Evolutionary conservation across 2,113 vertebrate species (phyloP).

Genomic region (Erpornis zantholeuca): DNA sequence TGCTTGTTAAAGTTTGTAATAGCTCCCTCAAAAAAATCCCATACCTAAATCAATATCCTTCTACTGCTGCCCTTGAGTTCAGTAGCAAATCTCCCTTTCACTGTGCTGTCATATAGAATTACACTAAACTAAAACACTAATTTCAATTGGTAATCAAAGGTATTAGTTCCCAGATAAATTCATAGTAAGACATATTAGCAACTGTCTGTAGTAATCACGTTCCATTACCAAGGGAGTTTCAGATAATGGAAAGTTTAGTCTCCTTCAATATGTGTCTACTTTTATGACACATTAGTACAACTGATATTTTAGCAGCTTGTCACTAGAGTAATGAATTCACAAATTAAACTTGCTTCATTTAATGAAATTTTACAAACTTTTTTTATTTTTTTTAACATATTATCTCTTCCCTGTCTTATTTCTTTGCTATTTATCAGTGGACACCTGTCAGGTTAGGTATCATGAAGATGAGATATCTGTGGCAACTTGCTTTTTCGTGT

Average conservation of each 20-base stretch:
- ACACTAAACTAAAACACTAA: neutral
- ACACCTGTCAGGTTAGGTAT: neutral
- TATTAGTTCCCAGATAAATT: slow-evolving; percentile 41
- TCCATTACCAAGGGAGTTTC: slow-evolving; percentile 34
- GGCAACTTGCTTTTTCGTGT: neutral
- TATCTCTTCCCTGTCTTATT: neutral
- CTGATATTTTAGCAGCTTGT: slow-evolving; percentile 55
- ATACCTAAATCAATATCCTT: neutral
- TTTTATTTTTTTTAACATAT: slow-evolving; percentile 48
- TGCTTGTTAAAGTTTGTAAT: neutral
- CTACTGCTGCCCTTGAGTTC: neutral
- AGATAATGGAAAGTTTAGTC: slow-evolving; percentile 67
- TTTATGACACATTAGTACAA: slow-evolving; percentile 59
- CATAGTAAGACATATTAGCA: slow-evolving; percentile 44
- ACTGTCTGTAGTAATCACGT: slow-evolving; percentile 54
- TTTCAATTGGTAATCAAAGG: slow-evolving; percentile 44
- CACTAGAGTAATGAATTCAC: slow-evolving; percentile 54
- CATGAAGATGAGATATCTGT: neutral
- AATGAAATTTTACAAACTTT: slow-evolving; percentile 32
- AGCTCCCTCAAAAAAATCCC: neutral
- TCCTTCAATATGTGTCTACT: slow-evolving; percentile 63
- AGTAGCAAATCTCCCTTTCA: neutral
- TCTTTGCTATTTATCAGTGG: neutral
- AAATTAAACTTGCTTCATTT: slow-evolving; percentile 45
- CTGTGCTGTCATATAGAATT: neutral